Conservation (phyloP, 2,797 vertebrate species). For the Sebastes iracundus region DNA sequence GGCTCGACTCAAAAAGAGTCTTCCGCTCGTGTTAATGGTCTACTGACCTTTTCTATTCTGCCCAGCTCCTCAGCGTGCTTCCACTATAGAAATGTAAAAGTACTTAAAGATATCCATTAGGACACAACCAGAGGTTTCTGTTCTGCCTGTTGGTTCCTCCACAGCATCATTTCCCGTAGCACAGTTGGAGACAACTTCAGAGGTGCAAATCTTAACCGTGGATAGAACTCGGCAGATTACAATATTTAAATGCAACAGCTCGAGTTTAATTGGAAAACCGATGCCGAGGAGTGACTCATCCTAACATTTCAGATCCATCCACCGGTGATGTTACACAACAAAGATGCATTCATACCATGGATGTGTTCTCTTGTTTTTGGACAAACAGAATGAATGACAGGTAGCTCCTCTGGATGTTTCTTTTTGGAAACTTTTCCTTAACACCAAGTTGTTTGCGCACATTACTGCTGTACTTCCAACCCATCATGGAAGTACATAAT, state of each 20-base stretch:
- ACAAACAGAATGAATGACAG: not conserved
- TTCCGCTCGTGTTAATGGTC: constrained; percentile 28
- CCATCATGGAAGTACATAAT: not conserved
- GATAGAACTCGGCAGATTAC: not conserved
- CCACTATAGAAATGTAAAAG: constrained; percentile 32
- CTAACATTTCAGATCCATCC: not conserved
- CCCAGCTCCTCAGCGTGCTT: constrained; percentile 13
- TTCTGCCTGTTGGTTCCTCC: not conserved
- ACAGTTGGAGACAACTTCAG: not conserved
- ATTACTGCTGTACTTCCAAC: not conserved
- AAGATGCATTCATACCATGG: not conserved
- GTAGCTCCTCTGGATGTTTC: not conserved
- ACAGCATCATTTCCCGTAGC: not conserved
- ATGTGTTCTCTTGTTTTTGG: not conserved
- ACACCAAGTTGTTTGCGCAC: not conserved
- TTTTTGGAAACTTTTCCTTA: not conserved
- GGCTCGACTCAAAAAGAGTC: not conserved
- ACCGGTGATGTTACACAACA: not conserved
- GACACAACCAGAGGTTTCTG: not conserved
- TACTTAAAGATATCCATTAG: constrained; percentile 17
- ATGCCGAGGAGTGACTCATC: not conserved
- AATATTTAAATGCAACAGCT: not conserved
- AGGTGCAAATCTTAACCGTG: not conserved
- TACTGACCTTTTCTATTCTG: constrained; percentile 30
- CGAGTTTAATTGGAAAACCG: not conserved